A percentile compares a stretch with the other conserved stretches of the same genome.
phyloP scores from a whole-genome alignment of 2,888 invertebrate genomes.

The Ormyrus rosae region DNA sequence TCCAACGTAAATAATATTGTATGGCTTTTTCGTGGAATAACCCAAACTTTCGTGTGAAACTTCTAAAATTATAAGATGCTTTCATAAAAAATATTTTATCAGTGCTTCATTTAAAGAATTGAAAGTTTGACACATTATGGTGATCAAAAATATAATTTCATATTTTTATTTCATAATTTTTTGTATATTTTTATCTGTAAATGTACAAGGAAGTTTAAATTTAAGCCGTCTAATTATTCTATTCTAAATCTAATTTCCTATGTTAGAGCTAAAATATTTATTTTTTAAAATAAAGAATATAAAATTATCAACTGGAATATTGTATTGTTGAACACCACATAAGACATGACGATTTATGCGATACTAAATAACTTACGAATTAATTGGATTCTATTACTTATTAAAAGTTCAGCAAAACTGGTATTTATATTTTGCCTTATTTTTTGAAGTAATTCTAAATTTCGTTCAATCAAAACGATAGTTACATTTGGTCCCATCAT shows the following conservation, averaged over 20 bases:
- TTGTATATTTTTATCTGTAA: too few relatives aligned
- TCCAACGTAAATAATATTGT: constrained; percentile 95
- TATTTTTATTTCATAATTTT: neutral
- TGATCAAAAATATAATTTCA: constrained; percentile 11
- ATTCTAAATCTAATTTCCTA: too few relatives aligned
- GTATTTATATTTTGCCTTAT: constrained; percentile 86
- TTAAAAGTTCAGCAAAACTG: constrained; percentile 84
- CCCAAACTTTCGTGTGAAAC: constrained; percentile 91
- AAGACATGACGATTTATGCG: too few relatives aligned
- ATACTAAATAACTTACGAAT: constrained; percentile 77
- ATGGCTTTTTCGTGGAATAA: constrained; percentile 85
- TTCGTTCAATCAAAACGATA: constrained; percentile 94
- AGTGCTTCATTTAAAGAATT: too few relatives aligned
- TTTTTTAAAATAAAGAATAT: too few relatives aligned
- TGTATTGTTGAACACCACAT: too few relatives aligned
- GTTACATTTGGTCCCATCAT: constrained; percentile 85
- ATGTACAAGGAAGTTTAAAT: too few relatives aligned
- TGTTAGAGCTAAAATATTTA: too few relatives aligned
- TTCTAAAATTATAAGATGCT: constrained; percentile 75
- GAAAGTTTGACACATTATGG: constrained; percentile 15
- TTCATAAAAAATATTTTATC: too few relatives aligned
- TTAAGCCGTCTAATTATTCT: too few relatives aligned
- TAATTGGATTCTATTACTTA: constrained; percentile 82
- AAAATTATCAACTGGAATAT: too few relatives aligned
- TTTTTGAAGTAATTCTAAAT: constrained; percentile 86